Base-by-base conservation (phyloP, 2,888 invertebrate genomes). In the Arrhopalites spinosus region DNA sequence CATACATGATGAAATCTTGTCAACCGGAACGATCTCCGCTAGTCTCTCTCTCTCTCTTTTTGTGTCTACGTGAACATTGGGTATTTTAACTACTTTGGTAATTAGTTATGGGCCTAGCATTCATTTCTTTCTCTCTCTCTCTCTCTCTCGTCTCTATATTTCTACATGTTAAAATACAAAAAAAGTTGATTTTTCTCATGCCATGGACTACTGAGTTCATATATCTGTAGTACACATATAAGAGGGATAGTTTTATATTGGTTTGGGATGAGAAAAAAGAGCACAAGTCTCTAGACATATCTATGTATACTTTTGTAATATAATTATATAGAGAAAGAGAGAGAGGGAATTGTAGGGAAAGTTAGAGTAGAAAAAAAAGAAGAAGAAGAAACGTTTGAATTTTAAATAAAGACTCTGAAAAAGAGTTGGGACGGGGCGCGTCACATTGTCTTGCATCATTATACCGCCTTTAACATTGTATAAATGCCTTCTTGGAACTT, bases 401-500 rank as follows among this genome's bases (percentile, higher is more conserved):
- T 82, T 79, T 77, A 79, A 79, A 78, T 81, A 78, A 78, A 78
- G 77, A 69, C 68, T 74, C 73, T 56, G 66, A 69, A 47, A 71
- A 67, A 59, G 50, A 70, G 68, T 29, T 23, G 56, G 29, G 43
- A 36, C 36, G 36, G 53, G 27, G 27, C 63, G 72, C 72, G 63
- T 72, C 72, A 72, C 68, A 67, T 68, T 74, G 68, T 74, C 59
- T 79, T 78, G 68, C 77, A 73, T 82, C 80, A 82, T 81, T 82
- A 81, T 82, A 79, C 81, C 79, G 81, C 76, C 79, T 79, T 81
- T 82, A 82, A 81, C 23, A 81, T 81, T 82, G 82, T 81, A 82
- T 81, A 82, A 82, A 82, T 82, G 81, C 81, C 80, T 80, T 81
- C 81, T 69, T 81, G 81, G 80, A 83, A 83, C 81, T 81, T 83